These are phyloP conservation scores for Leptinotarsa defecta DNA, from an alignment of 1,140 invertebrate species.

Conservation along the genomic window DNA sequence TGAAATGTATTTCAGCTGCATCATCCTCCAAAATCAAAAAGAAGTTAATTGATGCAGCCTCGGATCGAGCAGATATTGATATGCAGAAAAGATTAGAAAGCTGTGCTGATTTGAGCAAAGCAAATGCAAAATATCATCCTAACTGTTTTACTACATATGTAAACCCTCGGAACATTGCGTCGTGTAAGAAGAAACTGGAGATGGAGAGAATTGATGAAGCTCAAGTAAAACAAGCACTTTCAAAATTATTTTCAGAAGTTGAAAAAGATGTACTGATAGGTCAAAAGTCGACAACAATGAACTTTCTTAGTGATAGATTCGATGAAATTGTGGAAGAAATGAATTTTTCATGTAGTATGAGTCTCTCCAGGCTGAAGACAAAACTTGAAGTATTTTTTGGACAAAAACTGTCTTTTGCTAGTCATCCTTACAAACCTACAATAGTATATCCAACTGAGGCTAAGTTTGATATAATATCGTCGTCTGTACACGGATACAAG, in stretches of 20 bases:
- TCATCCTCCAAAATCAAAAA: not conserved
- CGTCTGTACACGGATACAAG: not conserved
- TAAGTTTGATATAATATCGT: not conserved
- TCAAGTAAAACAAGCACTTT: not conserved
- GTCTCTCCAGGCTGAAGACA: not conserved
- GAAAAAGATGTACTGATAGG: constrained; percentile 1
- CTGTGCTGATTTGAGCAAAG: not conserved
- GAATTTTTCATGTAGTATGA: not conserved
- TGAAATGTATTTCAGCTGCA: not conserved
- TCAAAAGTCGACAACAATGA: constrained; percentile 2
- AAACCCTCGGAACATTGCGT: not conserved
- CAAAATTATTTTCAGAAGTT: not conserved
- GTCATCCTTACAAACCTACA: not conserved
- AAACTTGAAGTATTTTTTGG: not conserved
- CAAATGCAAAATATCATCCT: not conserved
- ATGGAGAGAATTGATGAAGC: not conserved
- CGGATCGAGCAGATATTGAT: not conserved
- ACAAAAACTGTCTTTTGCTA: not conserved
- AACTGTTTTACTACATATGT: not conserved
- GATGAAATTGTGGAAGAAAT: not conserved
- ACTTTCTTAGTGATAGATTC: not conserved
- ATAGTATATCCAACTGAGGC: not conserved
- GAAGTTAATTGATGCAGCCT: not conserved
- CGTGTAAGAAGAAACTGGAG: not conserved
- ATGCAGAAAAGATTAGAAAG: not conserved